Percentiles rank a stretch among this genome's conserved stretches.
Evolutionary conservation across 92 coral and sea anemone genomes (phyloP).

Genomic region (Zoanthus gigantus): DNA sequence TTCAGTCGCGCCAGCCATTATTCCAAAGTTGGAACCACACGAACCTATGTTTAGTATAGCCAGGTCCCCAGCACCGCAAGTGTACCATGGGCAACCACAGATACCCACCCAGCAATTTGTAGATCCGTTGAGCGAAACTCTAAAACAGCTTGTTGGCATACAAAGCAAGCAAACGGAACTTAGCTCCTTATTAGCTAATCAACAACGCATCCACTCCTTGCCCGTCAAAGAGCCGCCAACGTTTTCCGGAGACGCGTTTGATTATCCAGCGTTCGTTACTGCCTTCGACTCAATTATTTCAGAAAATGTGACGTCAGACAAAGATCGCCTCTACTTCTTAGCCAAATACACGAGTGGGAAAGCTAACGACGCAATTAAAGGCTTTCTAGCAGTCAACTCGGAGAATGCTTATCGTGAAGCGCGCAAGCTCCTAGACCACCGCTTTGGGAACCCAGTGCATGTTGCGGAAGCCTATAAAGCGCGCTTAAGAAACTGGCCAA

Average conservation of each 20-base stretch:
- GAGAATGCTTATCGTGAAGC: constrained; percentile 56
- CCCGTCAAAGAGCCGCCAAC: constrained; percentile 57
- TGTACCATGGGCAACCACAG: constrained; percentile 3
- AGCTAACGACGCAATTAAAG: constrained; percentile 41
- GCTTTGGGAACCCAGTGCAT: neutral
- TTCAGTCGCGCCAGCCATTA: neutral
- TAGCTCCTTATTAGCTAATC: constrained; percentile 47
- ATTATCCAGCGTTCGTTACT: constrained; percentile 55
- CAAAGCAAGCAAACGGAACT: constrained; percentile 57
- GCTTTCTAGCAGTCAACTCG: constrained; percentile 57
- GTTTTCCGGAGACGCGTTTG: constrained; percentile 56
- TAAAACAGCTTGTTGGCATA: constrained; percentile 34
- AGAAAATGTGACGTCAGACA: constrained; percentile 13
- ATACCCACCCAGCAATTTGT: neutral
- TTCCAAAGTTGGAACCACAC: constrained; percentile 2
- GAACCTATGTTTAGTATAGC: neutral
- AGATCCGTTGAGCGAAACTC: constrained; percentile 18
- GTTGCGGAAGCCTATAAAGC: constrained; percentile 45
- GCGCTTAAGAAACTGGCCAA: constrained; percentile 55
- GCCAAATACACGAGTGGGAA: constrained; percentile 48
- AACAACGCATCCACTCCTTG: constrained; percentile 31
- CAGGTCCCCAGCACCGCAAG: neutral
- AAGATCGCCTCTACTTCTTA: constrained; percentile 15
- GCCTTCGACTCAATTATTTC: constrained; percentile 24
- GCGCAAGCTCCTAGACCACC: constrained; percentile 35